Evolutionary conservation across 92 coral and sea anemone species (phyloP), one percentile per base, ranked within the genome.

Genomic region (Galaxea fascicularis): DNA sequence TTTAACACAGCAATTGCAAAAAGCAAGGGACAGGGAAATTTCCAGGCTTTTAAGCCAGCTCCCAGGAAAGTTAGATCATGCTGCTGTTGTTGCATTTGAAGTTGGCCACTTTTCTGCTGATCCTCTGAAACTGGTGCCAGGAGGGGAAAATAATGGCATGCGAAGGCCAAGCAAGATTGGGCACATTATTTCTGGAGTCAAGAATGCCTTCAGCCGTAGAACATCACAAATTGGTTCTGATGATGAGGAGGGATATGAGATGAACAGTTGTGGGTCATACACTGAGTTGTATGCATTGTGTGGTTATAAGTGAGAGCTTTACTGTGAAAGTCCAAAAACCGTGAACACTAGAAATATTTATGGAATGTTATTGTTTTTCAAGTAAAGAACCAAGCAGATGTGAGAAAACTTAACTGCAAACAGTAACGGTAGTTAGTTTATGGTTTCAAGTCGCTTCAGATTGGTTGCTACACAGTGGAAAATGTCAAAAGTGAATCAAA

Each of bases 11-110:
- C 64, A 79, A 53, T 78, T 44, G 67, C 92, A 79, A 1, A 71
- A 90, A 76, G 87, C 80, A 16, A 74, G 82, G 59, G 88, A 97
- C 16, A 87, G 57, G 72, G 89, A 92, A 83, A 87, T 94, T 57
- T 56, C 83, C 30, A 83, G 89, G 77, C 81, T 75, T 7, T 91
- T 91, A 93, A 89, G 79, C 29, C 87, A 89, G 66, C 86, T 92
- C 17, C 98, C 99, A 18, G 99, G 99, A 8, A 97, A 97, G 78
- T 90, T 97, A 16, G 99, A 97, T 68, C 99, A 97, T 75, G 98
- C 98, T 30, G 92, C 98, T 16, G 99, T 97, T 29, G 99, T 88
- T n/a, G 98, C 99, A 45, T 93, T 91, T 74, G 99, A 97, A 63
- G 98, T 97, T 10, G 99, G 99, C 54, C 90, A 89, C 82, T 97